These are phyloP conservation scores for Tragelaphus imberbis DNA, from an alignment of 2,113 vertebrate genomes.

Conservation along the genomic window DNA sequence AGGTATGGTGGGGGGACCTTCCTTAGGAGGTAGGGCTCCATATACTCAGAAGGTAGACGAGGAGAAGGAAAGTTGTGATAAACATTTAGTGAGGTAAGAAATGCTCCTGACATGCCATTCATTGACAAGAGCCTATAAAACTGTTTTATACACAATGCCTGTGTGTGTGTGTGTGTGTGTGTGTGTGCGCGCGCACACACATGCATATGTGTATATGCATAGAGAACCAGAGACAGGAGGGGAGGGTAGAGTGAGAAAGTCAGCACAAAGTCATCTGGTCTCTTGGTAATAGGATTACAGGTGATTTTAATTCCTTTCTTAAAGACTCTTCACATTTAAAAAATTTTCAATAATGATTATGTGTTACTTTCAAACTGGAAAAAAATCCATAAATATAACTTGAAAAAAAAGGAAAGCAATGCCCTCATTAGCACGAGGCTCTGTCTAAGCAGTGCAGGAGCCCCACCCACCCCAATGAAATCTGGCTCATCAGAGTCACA, in stretches of 20 bases:
- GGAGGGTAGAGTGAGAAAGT: background rate
- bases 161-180: background rate
- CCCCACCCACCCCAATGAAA: background rate
- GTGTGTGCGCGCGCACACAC: background rate
- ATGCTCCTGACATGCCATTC: background rate
- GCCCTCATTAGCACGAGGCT: background rate
- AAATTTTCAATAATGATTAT: background rate
- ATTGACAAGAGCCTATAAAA: background rate
- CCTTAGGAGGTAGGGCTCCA: too few species aligned
- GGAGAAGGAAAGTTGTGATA: background rate
- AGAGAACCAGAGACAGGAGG: background rate
- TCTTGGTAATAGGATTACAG: background rate
- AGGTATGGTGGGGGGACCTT: background rate
- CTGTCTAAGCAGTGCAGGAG: background rate
- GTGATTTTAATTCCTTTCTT: conserved; percentile 26
- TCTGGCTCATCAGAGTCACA: background rate
- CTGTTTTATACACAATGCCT: background rate
- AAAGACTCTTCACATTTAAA: background rate
- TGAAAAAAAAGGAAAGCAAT: background rate
- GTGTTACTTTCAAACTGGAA: background rate
- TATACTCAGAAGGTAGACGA: background rate
- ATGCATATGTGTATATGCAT: background rate
- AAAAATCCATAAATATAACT: background rate
- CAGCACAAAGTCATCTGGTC: background rate
- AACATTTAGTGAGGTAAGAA: background rate